These are phyloP conservation scores for Accipiter cooperii DNA, from an alignment of 2,113 vertebrate genomes.

Conservation along the genomic window DNA sequence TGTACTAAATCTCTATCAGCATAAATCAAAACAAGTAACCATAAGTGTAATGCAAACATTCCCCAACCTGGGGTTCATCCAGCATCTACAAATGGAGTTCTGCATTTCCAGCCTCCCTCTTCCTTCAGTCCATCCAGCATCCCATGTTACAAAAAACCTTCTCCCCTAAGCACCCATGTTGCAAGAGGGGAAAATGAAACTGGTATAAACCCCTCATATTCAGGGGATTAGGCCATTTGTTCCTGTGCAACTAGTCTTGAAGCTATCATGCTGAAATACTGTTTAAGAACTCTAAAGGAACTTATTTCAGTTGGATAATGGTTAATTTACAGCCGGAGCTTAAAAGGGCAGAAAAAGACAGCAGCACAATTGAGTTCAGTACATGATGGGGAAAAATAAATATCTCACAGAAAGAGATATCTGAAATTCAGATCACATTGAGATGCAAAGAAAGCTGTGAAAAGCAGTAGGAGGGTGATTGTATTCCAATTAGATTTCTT, in stretches of 20 bases:
- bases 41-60: not conserved
- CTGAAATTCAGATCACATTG: constrained; percentile 73
- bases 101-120: not conserved
- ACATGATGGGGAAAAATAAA: constrained; percentile 66
- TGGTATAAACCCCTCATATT: not conserved
- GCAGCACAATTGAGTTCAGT: constrained; percentile 49
- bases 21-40: not conserved
- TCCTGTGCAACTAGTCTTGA: not conserved
- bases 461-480: constrained; percentile 60
- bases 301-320: constrained; percentile 49
- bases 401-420: constrained; percentile 59
- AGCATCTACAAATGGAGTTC: not conserved
- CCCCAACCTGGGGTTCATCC: not conserved
- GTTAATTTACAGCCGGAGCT: constrained; percentile 66
- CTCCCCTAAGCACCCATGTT: not conserved
- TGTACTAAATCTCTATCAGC: not conserved
- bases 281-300: constrained; percentile 58
- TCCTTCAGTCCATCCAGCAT: not conserved
- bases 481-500: constrained; percentile 72
- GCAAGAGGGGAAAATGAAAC: not conserved
- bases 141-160: not conserved
- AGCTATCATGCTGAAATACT: constrained; percentile 36
- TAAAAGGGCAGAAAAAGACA: constrained; percentile 62
- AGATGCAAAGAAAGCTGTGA: constrained; percentile 64
- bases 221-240: not conserved